Percentiles rank a stretch among this genome's conserved stretches.
phyloP scores from a whole-genome alignment of 1,140 invertebrate genomes.

The Papilio helenus region DNA sequence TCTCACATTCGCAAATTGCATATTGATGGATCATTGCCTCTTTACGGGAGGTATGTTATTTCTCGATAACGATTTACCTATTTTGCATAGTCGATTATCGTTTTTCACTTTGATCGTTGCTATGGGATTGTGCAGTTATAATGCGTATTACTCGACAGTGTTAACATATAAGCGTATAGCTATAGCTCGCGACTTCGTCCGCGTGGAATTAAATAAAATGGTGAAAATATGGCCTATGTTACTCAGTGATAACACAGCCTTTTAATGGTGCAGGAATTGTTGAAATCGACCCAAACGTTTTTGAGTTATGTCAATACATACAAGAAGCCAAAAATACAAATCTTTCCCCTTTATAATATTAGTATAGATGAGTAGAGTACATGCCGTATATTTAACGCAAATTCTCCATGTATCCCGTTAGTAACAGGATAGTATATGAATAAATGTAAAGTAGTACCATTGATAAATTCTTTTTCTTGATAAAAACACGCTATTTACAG shows the following conservation, averaged over 20 bases:
- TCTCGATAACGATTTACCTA: conserved; percentile 36
- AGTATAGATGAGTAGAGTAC: background rate
- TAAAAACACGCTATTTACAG: background rate
- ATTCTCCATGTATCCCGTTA: background rate
- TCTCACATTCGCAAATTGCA: conserved; percentile 44
- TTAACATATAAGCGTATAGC: background rate
- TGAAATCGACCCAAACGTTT: too few species aligned
- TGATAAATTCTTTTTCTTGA: too few species aligned
- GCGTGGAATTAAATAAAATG: too few species aligned
- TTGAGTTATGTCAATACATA: too few species aligned
- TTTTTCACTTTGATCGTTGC: background rate
- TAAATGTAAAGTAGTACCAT: too few species aligned
- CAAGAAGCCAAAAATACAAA: too few species aligned
- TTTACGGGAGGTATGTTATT: conserved; percentile 35
- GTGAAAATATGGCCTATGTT: too few species aligned
- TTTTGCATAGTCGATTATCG: conserved; percentile 36
- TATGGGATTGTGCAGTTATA: background rate
- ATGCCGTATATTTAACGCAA: background rate
- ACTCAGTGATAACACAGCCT: too few species aligned
- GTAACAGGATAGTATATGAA: too few species aligned
- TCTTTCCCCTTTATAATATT: too few species aligned
- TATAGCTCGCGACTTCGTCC: background rate
- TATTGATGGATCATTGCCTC: conserved; percentile 36
- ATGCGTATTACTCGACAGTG: background rate
- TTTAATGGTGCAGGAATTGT: too few species aligned